Conservation (phyloP, 2,888 invertebrate genomes). For the Dryadula phaetusa region DNA sequence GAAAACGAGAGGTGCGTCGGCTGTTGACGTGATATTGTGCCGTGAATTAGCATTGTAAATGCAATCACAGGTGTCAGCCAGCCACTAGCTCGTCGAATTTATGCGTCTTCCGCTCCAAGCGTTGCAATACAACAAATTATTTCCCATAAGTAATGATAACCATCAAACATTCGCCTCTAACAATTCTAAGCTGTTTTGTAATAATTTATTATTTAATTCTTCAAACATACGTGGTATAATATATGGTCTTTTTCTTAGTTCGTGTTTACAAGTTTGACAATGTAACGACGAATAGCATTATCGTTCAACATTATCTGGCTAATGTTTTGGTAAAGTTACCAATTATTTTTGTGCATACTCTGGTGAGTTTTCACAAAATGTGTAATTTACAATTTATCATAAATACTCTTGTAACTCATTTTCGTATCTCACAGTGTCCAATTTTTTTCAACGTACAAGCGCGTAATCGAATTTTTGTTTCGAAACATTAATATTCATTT, state of each 20-base stretch:
- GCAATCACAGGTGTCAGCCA: slow-evolving; percentile 83
- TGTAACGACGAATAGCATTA: background rate
- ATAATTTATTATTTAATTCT: slow-evolving; percentile 47
- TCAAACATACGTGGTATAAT: background rate
- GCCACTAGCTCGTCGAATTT: slow-evolving; percentile 79
- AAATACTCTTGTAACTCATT: slow-evolving; percentile 43
- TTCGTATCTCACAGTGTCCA: slow-evolving; percentile 35
- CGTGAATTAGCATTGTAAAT: slow-evolving; percentile 83
- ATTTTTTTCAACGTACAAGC: slow-evolving; percentile 19
- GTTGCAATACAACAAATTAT: slow-evolving; percentile 78
- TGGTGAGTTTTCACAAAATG: slow-evolving; percentile 43
- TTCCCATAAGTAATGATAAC: slow-evolving; percentile 67
- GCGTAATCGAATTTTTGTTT: slow-evolving; percentile 40
- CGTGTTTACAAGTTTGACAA: background rate
- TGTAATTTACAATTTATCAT: slow-evolving; percentile 53
- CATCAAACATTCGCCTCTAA: slow-evolving; percentile 36
- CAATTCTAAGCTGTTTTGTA: slow-evolving; percentile 69
- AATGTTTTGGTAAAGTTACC: slow-evolving; percentile 46
- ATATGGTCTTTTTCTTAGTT: background rate
- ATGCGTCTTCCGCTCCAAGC: slow-evolving; percentile 76
- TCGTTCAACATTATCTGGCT: slow-evolving; percentile 42
- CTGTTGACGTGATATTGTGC: slow-evolving; percentile 73
- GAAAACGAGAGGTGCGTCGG: slow-evolving; percentile 50
- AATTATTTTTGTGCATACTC: slow-evolving; percentile 46
- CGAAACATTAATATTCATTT: slow-evolving; percentile 43